These are phyloP conservation scores for Eristalis tenax DNA, from an alignment of 2,888 invertebrate species.

Conservation along the genomic window DNA sequence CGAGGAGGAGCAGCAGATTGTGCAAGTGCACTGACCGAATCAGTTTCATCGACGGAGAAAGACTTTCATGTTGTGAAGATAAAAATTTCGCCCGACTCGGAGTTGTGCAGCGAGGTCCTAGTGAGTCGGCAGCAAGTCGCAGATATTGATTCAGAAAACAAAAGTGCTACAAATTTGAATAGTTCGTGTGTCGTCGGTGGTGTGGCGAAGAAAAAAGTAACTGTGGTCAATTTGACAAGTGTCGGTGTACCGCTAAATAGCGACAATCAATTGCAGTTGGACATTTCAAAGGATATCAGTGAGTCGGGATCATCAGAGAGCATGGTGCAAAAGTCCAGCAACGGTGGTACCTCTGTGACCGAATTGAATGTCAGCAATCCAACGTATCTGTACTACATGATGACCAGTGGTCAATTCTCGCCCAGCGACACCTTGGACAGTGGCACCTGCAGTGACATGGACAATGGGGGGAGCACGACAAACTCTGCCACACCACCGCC, in stretches of 20 bases:
- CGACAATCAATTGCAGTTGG: conserved; percentile 24
- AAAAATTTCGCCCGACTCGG: conserved; percentile 78
- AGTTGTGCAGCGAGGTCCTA: conserved; percentile 68
- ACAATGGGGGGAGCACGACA: conserved; percentile 78
- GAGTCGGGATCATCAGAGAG: conserved; percentile 44
- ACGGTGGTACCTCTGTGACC: conserved; percentile 74
- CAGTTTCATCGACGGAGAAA: conserved; percentile 74
- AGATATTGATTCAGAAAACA: conserved; percentile 23
- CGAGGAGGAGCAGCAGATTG: conserved; percentile 75
- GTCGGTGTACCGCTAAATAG: conserved; percentile 4
- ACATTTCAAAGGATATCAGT: conserved; percentile 67
- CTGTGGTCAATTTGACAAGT: conserved; percentile 62
- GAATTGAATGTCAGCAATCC: conserved; percentile 77
- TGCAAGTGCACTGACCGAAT: conserved; percentile 78
- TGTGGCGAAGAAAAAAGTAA: conserved; percentile 48
- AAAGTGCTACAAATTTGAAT: conserved; percentile 28
- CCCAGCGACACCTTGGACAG: conserved; percentile 91
- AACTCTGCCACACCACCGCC: conserved; percentile 83
- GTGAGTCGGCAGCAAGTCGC: conserved; percentile 13
- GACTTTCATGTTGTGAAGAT: conserved; percentile 79
- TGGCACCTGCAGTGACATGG: conserved; percentile 92
- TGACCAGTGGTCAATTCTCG: conserved; percentile 91
- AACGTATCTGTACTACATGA: conserved; percentile 81
- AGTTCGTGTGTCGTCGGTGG: neutral
- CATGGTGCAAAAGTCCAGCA: conserved; percentile 74